Percentiles rank a stretch among this genome's conserved stretches.
phyloP scores from a whole-genome alignment of 1,140 invertebrate species.

The Drosophila navojoa region DNA sequence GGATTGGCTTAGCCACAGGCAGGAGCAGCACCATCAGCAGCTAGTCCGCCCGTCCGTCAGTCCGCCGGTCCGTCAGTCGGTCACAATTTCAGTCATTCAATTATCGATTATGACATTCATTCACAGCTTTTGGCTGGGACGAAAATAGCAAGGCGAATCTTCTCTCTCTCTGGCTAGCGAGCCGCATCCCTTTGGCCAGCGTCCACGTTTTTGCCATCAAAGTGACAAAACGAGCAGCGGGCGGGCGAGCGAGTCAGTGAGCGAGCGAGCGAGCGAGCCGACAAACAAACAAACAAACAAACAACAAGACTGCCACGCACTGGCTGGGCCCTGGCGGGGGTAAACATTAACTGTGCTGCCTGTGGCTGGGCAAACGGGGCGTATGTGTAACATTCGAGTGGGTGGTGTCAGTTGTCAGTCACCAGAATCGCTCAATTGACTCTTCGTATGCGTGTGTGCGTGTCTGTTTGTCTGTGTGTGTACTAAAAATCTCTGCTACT shows the following conservation, averaged over 20 bases:
- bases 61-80: conserved; percentile 27
- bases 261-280: conserved; percentile 55
- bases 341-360: conserved; percentile 36
- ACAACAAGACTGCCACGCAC: neutral
- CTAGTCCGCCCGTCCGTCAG: conserved; percentile 11
- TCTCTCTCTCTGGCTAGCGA: neutral
- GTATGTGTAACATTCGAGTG: conserved; percentile 35
- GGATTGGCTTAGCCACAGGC: conserved; percentile 32
- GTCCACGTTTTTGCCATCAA: conserved; percentile 57
- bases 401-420: conserved; percentile 43
- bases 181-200: conserved; percentile 16
- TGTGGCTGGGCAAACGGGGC: conserved; percentile 7
- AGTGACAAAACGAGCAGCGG: conserved; percentile 61
- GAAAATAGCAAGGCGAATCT: conserved; percentile 65
- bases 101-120: conserved; percentile 82
- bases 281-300: conserved; percentile 26
- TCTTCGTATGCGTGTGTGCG: neutral
- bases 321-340: neutral
- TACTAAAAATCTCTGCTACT: neutral
- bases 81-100: conserved; percentile 78
- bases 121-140: conserved; percentile 59
- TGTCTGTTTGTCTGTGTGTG: neutral
- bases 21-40: conserved; percentile 13
- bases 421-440: conserved; percentile 39
- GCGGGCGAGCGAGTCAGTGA: conserved; percentile 51